Base-by-base conservation (phyloP, 2,888 invertebrate species). In the Macrosoma leucophasiata region DNA sequence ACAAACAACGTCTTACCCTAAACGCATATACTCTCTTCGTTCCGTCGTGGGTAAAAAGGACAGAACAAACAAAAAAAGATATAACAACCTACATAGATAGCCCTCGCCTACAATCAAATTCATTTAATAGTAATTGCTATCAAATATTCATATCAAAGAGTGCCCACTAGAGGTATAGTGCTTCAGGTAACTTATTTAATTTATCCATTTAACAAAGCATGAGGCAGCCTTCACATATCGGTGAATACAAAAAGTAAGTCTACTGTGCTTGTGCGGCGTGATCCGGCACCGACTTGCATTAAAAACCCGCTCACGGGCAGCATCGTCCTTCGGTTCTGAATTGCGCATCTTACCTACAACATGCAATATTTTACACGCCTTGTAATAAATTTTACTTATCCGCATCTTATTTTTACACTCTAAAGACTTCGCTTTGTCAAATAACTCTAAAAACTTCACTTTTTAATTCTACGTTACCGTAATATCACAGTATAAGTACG, bases 291-390 rank as follows among this genome's bases (percentile, higher is more conserved):
- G 46, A 44, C 52, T 45, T 47, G 46, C 52, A 59, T 67, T 67
- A 62, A 66, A 62, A 64, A 62, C 55, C 33, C 56, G 76, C 78
- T 72, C 57, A 54, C 58, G 67, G 78, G 68, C 74, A 69, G 50
- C 56, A 50, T 53, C 60, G 64, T 60, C 71, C 69, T 74, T 71
- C 62, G 61, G 58, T 55, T 56, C 55, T 46, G 54, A 58, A 58
- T 61, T 61, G 61, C 50, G 43, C 49, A 53, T 62, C 55, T 62
- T 58, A 56, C 60, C 61, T 61, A 68, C 66, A 60, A 61, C 62
- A 58, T 61, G 62, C 57, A 59, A 63, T 73, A 70, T 66, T 68
- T 74, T 72, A 69, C 62, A 56, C 56, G 48, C 50, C 43, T 48
- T 48, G 58, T 57, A 64, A 73, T 72, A 71, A 67, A 63, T 73